Evolutionary conservation across 2,797 vertebrate species (phyloP).

Genomic region (Aphelocoma californica): DNA sequence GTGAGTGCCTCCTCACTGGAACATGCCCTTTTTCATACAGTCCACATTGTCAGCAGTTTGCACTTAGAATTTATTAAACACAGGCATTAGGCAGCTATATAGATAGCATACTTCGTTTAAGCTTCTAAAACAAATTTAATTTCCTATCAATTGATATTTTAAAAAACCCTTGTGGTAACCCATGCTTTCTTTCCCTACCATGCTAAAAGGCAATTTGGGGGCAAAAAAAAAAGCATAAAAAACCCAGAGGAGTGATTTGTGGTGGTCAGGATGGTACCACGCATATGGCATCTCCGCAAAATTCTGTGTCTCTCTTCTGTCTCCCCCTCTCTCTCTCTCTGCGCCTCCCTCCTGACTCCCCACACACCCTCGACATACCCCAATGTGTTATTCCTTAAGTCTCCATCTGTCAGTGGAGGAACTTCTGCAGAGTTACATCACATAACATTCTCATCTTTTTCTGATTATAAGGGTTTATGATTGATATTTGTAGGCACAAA

Average conservation of each 20-base stretch:
- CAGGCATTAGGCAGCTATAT: neutral
- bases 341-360: neutral
- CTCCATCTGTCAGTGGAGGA: neutral
- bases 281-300: neutral
- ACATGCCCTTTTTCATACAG: neutral
- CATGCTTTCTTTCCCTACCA: neutral
- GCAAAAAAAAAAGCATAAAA: neutral
- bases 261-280: neutral
- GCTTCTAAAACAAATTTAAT: neutral
- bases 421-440: neutral
- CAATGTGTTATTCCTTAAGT: neutral
- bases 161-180: rapidly evolving
- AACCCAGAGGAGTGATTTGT: neutral
- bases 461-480: neutral
- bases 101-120: neutral
- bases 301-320: neutral
- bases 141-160: neutral
- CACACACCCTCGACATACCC: rapidly evolving
- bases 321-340: no score
- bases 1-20: neutral
- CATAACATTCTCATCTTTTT: neutral
- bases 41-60: neutral
- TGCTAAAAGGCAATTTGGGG: rapidly evolving
- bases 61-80: neutral
- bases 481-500: neutral